Evolutionary conservation across 2,888 invertebrate species (phyloP).

Genomic region (Cylloceria caligata): DNA sequence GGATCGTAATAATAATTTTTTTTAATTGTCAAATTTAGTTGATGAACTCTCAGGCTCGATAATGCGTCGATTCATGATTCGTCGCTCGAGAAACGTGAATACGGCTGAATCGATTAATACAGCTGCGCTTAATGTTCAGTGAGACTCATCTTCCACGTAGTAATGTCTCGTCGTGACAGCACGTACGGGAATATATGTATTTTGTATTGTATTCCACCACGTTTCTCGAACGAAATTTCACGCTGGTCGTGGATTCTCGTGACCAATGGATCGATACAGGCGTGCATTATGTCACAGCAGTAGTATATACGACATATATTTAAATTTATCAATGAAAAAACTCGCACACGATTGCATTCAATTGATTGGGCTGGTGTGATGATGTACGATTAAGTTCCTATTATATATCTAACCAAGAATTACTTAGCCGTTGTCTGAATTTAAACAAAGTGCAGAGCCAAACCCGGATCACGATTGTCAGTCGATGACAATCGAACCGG

Average conservation of each 20-base stretch:
- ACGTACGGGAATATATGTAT: conserved; percentile 20
- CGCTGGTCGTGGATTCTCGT: conserved; percentile 70
- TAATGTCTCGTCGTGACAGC: conserved; percentile 29
- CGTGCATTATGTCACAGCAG: conserved; percentile 23
- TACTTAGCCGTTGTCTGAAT: conserved; percentile 75
- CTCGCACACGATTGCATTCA: conserved; percentile 23
- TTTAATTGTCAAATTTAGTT: conserved; percentile 6
- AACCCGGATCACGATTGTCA: conserved; percentile 57
- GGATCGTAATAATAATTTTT: neutral
- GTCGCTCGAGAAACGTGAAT: conserved; percentile 60
- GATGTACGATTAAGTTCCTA: conserved; percentile 80
- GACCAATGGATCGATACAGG: conserved; percentile 18
- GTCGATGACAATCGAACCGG: conserved; percentile 4
- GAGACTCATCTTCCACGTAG: conserved; percentile 51
- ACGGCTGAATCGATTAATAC: conserved; percentile 48
- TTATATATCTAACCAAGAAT: conserved; percentile 77
- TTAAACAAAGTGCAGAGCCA: conserved; percentile 70
- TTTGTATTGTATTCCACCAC: conserved; percentile 27
- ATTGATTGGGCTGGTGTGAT: conserved; percentile 63
- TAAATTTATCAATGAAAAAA: no score
- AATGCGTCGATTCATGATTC: conserved; percentile 16
- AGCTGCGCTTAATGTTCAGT: neutral
- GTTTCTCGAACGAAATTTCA: conserved; percentile 64
- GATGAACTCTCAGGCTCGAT: conserved; percentile 6
- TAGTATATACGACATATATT: neutral